Evolutionary conservation across 2,797 vertebrate genomes (phyloP).

Genomic region (Oryzias sinensis): DNA sequence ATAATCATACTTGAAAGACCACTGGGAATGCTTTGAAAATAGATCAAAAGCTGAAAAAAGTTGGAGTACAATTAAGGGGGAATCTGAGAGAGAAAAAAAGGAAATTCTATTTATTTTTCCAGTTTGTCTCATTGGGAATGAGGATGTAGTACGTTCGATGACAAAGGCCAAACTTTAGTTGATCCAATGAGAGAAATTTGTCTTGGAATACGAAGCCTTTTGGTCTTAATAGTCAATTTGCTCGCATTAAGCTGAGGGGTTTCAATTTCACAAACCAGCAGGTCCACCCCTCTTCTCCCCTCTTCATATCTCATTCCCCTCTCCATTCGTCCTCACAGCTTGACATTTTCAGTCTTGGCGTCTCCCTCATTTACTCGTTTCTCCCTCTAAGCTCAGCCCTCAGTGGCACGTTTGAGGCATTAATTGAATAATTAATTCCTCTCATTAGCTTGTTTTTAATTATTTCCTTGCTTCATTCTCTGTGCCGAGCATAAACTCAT

Average conservation of each 20-base stretch:
- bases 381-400: slow-evolving; percentile 55
- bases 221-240: slow-evolving; percentile 66
- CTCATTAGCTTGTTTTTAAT: slow-evolving; percentile 80
- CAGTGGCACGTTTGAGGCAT: slow-evolving; percentile 65
- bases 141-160: slow-evolving; percentile 33
- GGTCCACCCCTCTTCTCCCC: slow-evolving; percentile 40
- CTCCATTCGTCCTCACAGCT: slow-evolving; percentile 57
- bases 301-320: slow-evolving; percentile 54
- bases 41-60: too few relatives aligned
- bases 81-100: too few relatives aligned
- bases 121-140: slow-evolving; percentile 35
- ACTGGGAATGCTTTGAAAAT: too few relatives aligned
- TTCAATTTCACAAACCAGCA: slow-evolving; percentile 66
- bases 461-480: slow-evolving; percentile 66
- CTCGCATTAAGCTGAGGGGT: slow-evolving; percentile 61
- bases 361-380: slow-evolving; percentile 60
- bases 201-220: slow-evolving; percentile 39
- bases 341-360: slow-evolving; percentile 62
- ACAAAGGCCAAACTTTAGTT: slow-evolving; percentile 59
- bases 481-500: slow-evolving; percentile 58
- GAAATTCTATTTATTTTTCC: slow-evolving; percentile 12
- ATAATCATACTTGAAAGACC: too few relatives aligned
- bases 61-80: too few relatives aligned
- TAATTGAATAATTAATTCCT: slow-evolving; percentile 80
- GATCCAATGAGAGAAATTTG: slow-evolving; percentile 55